Evolutionary conservation across 2,113 vertebrate species (phyloP).

Genomic region (Donacobius atricapilla): DNA sequence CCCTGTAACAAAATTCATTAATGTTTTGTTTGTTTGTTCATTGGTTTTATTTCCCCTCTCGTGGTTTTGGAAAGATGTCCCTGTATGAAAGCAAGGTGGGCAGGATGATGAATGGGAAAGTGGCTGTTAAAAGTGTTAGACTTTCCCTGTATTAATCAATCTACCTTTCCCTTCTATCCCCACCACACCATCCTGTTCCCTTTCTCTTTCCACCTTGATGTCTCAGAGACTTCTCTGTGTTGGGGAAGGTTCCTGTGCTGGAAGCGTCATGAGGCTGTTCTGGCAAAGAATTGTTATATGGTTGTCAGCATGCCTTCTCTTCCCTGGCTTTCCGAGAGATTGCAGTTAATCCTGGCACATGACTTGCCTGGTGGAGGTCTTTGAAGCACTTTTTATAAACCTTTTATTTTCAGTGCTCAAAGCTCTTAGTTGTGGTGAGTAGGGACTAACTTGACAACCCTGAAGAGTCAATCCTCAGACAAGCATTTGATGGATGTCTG

Average conservation of each 20-base stretch:
- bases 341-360: neutral
- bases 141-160: neutral
- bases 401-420: neutral
- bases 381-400: neutral
- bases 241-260: neutral
- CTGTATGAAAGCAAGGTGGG: neutral
- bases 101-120: neutral
- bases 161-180: neutral
- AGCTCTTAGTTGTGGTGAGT: constrained; percentile 4
- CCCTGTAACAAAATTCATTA: constrained; percentile 59
- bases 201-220: neutral
- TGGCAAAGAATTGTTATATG: neutral
- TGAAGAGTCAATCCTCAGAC: constrained; percentile 41
- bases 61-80: neutral
- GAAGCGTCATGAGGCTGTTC: neutral
- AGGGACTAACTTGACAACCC: neutral
- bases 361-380: constrained; percentile 12
- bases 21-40: neutral
- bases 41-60: neutral
- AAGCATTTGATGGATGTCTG: neutral
- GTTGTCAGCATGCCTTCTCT: neutral
- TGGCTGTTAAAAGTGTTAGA: neutral
- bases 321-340: constrained; percentile 18
- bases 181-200: neutral
- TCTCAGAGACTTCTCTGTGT: neutral